Base-by-base conservation (phyloP, 2,113 vertebrate species). In the Prunella himalayana region DNA sequence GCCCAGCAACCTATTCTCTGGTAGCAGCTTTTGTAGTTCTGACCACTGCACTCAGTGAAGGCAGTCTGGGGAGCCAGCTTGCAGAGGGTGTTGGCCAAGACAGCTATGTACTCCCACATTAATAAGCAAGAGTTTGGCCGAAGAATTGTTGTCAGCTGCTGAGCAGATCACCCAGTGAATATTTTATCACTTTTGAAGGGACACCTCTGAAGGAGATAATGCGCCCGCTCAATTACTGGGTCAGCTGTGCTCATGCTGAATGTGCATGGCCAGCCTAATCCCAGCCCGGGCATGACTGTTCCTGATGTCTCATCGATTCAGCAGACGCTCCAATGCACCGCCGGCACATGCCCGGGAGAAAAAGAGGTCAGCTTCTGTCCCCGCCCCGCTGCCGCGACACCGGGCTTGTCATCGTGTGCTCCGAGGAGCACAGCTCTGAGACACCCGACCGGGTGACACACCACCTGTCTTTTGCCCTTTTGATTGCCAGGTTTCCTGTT, bases 201-300 rank as follows among this genome's bases (percentile, higher is more conserved):
- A 39, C 7, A 1, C 5, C 37, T 73, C 59, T 7, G 6, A 50
- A 42, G n/a, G 37, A 61, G 72, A 33, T 41, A 83, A 59, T 8
- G 28, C 0, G 1, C 9, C 15, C 0, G 0, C n/a, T 47, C 70
- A 5, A 2, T 65, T 61, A 77, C 30, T 15, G 2, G 1, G 10
- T 42, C 60, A 78, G 66, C 44, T 39, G 30, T 7, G 47, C 56
- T 75, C 0, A 0, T 13, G 56, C 54, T 66, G 75, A 78, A 25
- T 10, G 35, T 21, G 27, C 4, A 1, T 2, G 44, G 42, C 51
- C 78, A 47, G 47, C 37, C 59, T 82, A 73, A 94, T 85, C 89
- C 50, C 51, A 78, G 82, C 42, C 84, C 0, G 3, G 45, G 71
- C 77, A 79, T 0, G 20, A 37, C 44, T 0, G 0, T 20, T 60